Conservation (phyloP, 2,888 invertebrate species). For the Rhamphomyia laevipes region DNA sequence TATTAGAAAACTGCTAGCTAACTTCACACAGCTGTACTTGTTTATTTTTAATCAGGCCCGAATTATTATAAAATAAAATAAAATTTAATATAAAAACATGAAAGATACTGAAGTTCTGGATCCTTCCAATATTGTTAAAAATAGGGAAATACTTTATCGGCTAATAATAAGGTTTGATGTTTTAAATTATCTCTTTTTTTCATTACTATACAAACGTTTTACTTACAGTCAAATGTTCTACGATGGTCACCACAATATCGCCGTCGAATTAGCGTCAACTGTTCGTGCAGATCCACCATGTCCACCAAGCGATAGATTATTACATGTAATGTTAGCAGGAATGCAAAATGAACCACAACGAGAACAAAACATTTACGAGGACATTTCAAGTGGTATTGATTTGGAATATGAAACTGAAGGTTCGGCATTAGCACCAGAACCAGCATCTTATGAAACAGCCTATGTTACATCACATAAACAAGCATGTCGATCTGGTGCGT, state of each 20-base stretch:
- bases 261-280: conserved; percentile 67
- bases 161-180: conserved; percentile 82
- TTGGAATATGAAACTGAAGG: conserved; percentile 95
- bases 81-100: conserved; percentile 18
- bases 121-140: conserved; percentile 70
- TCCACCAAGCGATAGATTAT: conserved; percentile 87
- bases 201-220: not conserved
- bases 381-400: conserved; percentile 45
- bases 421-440: conserved; percentile 85
- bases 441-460: conserved; percentile 94
- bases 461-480: conserved; percentile 98
- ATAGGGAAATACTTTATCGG: conserved; percentile 77
- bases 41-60: too few species aligned
- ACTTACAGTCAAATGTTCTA: conserved; percentile 84
- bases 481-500: conserved; percentile 89
- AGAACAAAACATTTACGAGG: conserved; percentile 40
- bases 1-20: too few species aligned
- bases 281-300: conserved; percentile 89
- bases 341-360: conserved; percentile 62
- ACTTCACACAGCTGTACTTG: too few species aligned
- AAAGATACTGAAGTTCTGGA: conserved; percentile 42
- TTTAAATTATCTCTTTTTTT: not conserved
- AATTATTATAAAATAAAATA: too few species aligned
- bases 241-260: conserved; percentile 92
- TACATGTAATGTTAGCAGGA: conserved; percentile 76